Base-by-base conservation (phyloP, 23 tunicate genomes). In the Clavelina lepadiformis region DNA sequence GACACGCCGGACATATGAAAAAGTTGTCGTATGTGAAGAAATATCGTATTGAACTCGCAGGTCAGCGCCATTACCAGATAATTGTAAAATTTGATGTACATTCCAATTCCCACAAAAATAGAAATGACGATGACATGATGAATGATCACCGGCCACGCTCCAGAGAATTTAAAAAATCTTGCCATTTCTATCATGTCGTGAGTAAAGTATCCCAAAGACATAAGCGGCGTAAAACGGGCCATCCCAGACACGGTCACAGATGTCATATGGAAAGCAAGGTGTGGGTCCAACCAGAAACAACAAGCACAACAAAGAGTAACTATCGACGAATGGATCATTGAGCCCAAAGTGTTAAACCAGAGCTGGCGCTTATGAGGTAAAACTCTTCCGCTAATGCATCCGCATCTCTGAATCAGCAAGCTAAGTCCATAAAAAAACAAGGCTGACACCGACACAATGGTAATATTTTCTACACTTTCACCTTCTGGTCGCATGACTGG, bases 11-110 rank as follows among this genome's bases (percentile, higher is more conserved):
- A 35, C 33, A 76, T 26, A 0, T 56, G 63, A 33, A 64, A 51
- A 11, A 76, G 63, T 50, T 65, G 73, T 19, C 82, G 73, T 8
- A 65, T 19, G 38, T 76, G 82, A 35, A 76, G 74, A 36, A 66
- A 76, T 2, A 65, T 57, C 0, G 82, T 66, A 55, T 76, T 76
- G 23, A 76, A 65, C 66, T 76, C 82, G 20, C 71, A 72, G 5
- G 34, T 36, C 33, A 76, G 37, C 5, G 82, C 71, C 11, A 76
- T 53, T n/a, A 76, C 65, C 29, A 63, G 68, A 63, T 8, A 63
- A 36, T 63, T 63, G 25, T 63, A 36, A 3, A 5, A 63, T 5
- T 21, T 11, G 25, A 34, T 19, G 21, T n/a, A 15, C 50, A 28
- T 19, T 13, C 68, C 68, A 36, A 35, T 8, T 27, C 11, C 50